Base-by-base conservation (phyloP, 2,113 vertebrate genomes). In the Alligator mississippiensis region DNA sequence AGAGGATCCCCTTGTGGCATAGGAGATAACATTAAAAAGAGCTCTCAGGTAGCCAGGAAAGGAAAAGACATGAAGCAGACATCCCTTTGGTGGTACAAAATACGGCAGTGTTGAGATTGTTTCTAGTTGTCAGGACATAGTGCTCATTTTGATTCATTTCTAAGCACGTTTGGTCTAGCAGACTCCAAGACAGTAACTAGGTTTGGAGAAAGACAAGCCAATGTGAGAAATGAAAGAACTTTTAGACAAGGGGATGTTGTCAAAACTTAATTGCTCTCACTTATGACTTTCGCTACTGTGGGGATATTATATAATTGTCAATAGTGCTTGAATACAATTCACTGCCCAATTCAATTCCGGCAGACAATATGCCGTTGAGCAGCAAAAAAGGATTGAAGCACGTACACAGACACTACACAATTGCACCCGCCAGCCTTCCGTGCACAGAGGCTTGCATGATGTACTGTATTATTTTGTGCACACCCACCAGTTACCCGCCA, bases 401-500 rank as follows among this genome's bases (percentile, higher is more conserved):
- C 63, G 85, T 84, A 55, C 17, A 74, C 34, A n/a, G 55, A 9
- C 0, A 11, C 1, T 1, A 60, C 57, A 34, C 34, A 72, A 74
- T 74, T 59, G 82, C 47, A 66, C 84, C 90, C 89, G 13, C 47
- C 47, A 1, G 1, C 22, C 54, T 70, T 9, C 82, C 15, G 25
- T 59, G 63, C 1, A 0, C 0, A 2, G 38, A 27, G 3, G 1
- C 15, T 70, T 54, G 47, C 47, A 47, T 47, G 47, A 47, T 9
- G 47, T 47, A 47, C 47, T 47, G 47, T 47, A 47, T 47, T 47
- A 7, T 47, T 47, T 47, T 9, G 47, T 47, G 54, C 28, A 11
- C 3, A 14, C 0, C 14, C 12, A 0, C 16, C 62, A 47, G 63
- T 15, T 63, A 68, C 0, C 0, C 28, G 60, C 24, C 0, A 0